Base-by-base conservation (phyloP, 2,797 vertebrate species). In the Chromobotia macracanthus region DNA sequence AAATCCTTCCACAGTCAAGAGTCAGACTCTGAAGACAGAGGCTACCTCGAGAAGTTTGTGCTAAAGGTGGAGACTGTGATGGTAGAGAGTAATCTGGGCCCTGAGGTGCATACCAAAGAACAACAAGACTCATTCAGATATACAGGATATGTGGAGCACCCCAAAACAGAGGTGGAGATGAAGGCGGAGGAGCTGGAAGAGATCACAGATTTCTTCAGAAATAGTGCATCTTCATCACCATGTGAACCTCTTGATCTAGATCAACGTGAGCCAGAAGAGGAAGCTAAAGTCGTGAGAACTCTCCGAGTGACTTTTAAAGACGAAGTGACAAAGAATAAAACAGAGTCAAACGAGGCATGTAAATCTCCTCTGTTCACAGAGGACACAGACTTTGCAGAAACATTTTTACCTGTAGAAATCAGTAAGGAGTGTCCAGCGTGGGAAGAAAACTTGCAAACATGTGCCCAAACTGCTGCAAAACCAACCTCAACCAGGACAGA, bases 31-130 rank as follows among this genome's bases (percentile, higher is more conserved):
- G 95, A 97, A 80, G 95, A 96, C 83, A 93, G 94, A 82, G 94
- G 96, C 0, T 97, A 97, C 91, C 92, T 97, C 82, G 95, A 99
- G 92, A 98, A 97, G 87, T 97, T 96, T 15, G 92, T 90, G 82
- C 95, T 98, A 21, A 96, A 94, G 86, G 95, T 97, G 88, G 96
- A 97, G 86, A 94, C 94, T 83, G 94, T 92, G 44, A 86, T 75
- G 66, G 87, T 84, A n/a, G 64, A 71, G 53, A 25, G 11, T 68
- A 70, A 83, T 56, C n/a, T n/a, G n/a, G n/a, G n/a, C n/a, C 12
- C 68, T 10, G 87, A 87, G 12, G 77, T 87, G 2, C 2, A 0
- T 10, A 44, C 67, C 12, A 72, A 84, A 5, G 87, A 89, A 28
- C 84, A 83, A 38, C 35, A 75, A 21, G 80, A 85, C 31, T 67